These are phyloP conservation scores for Phorcus lineatus DNA, from an alignment of 2,888 invertebrate species.

Conservation along the genomic window DNA sequence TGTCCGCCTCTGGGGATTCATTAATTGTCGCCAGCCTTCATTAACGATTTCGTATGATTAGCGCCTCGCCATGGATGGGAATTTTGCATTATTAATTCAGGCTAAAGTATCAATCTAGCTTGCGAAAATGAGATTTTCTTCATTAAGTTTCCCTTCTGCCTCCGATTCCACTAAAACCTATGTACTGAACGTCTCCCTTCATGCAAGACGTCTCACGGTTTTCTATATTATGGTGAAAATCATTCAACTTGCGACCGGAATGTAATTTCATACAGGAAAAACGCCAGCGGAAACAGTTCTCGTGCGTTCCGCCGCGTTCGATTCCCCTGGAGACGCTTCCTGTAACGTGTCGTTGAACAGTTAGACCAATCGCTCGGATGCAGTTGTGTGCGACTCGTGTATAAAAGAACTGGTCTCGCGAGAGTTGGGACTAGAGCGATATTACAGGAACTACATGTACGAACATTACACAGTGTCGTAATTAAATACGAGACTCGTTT, in stretches of 20 bases:
- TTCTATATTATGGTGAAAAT: neutral
- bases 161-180: neutral
- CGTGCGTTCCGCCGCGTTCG: neutral
- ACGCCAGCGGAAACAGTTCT: neutral
- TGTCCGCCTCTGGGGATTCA: slow-evolving; percentile 24
- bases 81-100: slow-evolving; percentile 30
- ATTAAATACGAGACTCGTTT: no score
- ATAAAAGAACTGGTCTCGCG: no score
- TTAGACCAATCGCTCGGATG: no score
- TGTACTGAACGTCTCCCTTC: neutral
- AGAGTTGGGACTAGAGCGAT: no score
- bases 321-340: neutral
- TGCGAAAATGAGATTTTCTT: slow-evolving; percentile 31
- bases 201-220: neutral
- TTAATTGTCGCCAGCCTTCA: slow-evolving; percentile 29
- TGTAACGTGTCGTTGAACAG: no score
- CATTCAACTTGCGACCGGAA: neutral
- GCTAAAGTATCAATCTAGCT: slow-evolving; percentile 30
- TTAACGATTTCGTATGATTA: slow-evolving; percentile 31
- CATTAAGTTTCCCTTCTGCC: slow-evolving; percentile 14
- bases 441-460: no score
- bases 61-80: slow-evolving; percentile 11
- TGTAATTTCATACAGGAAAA: slow-evolving; percentile 17
- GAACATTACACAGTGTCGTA: no score
- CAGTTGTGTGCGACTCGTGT: no score